Evolutionary conservation across 2,113 vertebrate genomes (phyloP), one percentile per base, ranked within the genome.

Genomic region (Sarotherodon lohbergeri): DNA sequence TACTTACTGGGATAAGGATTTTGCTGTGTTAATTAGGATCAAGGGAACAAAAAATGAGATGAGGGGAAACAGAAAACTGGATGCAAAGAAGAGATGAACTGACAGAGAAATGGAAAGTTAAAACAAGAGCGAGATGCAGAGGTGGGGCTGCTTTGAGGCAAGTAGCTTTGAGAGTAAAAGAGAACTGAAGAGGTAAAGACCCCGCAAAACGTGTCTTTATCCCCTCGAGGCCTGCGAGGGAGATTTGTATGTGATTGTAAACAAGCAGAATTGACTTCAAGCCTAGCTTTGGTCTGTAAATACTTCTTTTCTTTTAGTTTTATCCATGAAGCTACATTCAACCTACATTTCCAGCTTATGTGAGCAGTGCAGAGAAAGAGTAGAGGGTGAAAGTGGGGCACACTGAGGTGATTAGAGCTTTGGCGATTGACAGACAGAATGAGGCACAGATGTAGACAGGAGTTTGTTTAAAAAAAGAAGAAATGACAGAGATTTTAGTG

Each of bases 11-110:
- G 48, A 43, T 52, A 61, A 81, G 34, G 61, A 73, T 86, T 84
- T 79, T 71, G 73, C 46, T 80, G 76, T 83, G 56, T 79, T 91
- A 91, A 94, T 92, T 91, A 90, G 81, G 59, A 92, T 88, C 82
- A 63, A 90, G 63, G 52, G 3, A 82, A 19, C 12, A 84, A 59
- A 79, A 14, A 76, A 84, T 46, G 24, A 29, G 22, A 80, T 32
- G 50, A 32, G 46, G 50, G 63, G n/a, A 55, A 59, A 52, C 27
- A 36, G 27, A 16, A 54, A 61, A 6, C 66, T 80, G 19, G 68
- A 81, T 87, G 55, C 13, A 43, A 55, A 59, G 36, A 24, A 87
- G 24, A 41, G 52, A 89, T 84, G 29, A 71, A 81, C 4, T 78
- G 76, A 6, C 10, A 73, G 39, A 81, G 52, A 84, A 5, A 36